Conservation (phyloP, 1,140 invertebrate species). For the Charaxes varanes region DNA sequence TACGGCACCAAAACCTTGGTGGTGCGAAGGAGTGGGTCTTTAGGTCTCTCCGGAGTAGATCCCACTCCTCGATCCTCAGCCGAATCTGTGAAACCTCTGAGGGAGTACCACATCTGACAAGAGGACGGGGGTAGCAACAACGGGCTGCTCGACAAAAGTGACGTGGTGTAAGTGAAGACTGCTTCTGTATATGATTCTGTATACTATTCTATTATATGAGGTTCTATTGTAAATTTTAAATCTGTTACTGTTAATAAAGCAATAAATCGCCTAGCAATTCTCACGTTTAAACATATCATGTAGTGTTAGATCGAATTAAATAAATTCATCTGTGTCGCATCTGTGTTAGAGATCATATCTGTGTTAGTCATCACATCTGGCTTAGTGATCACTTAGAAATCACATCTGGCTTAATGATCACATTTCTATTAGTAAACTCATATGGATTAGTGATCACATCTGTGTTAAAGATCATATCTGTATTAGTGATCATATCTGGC, state of each 20-base stretch:
- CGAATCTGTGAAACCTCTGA: conserved; percentile 76
- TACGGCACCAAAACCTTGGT: conserved; percentile 79
- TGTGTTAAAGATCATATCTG: no score
- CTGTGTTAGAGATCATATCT: no score
- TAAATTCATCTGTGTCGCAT: no score
- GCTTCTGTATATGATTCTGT: no score
- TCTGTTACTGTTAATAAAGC: conserved; percentile 3
- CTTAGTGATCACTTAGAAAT: no score
- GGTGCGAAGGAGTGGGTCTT: conserved; percentile 80
- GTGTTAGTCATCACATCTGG: no score
- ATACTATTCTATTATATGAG: conserved; percentile 1
- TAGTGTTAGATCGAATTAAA: conserved; percentile 2
- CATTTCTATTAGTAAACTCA: no score
- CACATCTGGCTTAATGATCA: no score
- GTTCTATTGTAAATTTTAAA: not conserved
- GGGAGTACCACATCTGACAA: conserved; percentile 72
- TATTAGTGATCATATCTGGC: no score
- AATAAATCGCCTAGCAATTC: conserved; percentile 12
- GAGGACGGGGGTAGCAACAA: conserved; percentile 63
- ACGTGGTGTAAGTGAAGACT: conserved; percentile 44
- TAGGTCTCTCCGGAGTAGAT: conserved; percentile 78
- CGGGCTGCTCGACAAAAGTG: conserved; percentile 61
- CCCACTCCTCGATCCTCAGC: conserved; percentile 79
- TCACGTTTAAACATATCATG: conserved; percentile 18
- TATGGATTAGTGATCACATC: no score